Evolutionary conservation across 1,140 invertebrate species (phyloP).

Genomic region (Diprion similis): DNA sequence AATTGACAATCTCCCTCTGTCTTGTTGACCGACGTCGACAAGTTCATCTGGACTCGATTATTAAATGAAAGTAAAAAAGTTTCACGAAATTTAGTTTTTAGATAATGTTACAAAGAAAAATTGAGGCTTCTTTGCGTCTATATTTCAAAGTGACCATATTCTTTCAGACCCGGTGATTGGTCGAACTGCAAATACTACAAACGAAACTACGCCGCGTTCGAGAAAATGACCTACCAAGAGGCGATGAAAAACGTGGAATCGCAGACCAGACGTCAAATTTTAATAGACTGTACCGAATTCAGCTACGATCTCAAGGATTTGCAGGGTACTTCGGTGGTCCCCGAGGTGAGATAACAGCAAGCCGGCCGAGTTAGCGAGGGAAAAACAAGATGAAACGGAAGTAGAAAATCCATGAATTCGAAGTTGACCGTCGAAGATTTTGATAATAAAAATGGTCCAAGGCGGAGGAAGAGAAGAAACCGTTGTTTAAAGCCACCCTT

Average conservation of each 20-base stretch:
- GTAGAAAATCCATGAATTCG: background rate
- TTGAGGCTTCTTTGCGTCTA: no score
- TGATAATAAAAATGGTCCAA: background rate
- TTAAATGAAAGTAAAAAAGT: no score
- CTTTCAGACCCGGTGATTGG: slow-evolving; percentile 19
- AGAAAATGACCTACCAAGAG: slow-evolving; percentile 45
- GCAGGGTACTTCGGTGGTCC: slow-evolving; percentile 50
- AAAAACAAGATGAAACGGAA: no score
- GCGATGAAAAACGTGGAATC: slow-evolving; percentile 41
- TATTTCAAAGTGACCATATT: slow-evolving; percentile 32
- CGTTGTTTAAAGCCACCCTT: background rate
- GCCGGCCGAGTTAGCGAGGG: background rate
- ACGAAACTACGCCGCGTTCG: slow-evolving; percentile 54
- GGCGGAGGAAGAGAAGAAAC: background rate
- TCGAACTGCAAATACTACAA: slow-evolving; percentile 34
- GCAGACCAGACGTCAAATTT: slow-evolving; percentile 34
- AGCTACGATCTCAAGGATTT: slow-evolving; percentile 43
- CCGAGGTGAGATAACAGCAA: slow-evolving; percentile 36
- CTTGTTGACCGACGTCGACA: no score
- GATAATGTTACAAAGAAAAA: no score
- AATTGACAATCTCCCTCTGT: no score
- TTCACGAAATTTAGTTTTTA: no score
- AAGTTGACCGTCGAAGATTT: background rate
- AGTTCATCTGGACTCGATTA: no score
- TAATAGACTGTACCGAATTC: slow-evolving; percentile 39